Base-by-base conservation (phyloP, 2,888 invertebrate species). In the Atrina japonica region DNA sequence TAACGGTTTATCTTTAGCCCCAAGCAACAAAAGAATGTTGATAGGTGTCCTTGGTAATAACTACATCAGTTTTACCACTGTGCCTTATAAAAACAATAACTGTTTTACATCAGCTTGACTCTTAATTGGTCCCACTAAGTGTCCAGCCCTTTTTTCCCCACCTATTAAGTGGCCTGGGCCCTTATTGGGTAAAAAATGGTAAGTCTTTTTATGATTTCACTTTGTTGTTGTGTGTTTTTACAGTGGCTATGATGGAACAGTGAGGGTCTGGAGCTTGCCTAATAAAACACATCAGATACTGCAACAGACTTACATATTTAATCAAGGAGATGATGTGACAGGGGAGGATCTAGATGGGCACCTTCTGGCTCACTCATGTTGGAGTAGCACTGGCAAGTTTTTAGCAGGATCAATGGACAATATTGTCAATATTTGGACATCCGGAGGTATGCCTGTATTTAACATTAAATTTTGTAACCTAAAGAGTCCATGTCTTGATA, bases 221-320 rank as follows among this genome's bases (percentile, higher is more conserved):
- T 43, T n/a, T n/a, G n/a, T n/a, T 43, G 2, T 43, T 43, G 45
- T n/a, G 5, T 49, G 14, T 18, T 43, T 3, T 82, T 85, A 14
- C 83, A 92, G 93, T 83, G 93, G 93, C 0, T 92, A 92, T 84
- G 94, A 94, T 86, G 93, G 93, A n/a, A 93, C 93, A 1, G 92
- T 93, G 0, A 88, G 93, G 23, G 87, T 93, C 16, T 93, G 93
- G 94, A 88, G 84, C 53, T 88, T 91, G 53, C 89, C 92, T 6
- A 88, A 89, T 73, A 86, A 89, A 66, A 89, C 88, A 35, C 89
- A 90, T 68, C 87, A 88, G 69, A 87, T 88, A 67, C 87, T 93
- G 68, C 92, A 93, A 78, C 92, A 92, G 73, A 93, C 93, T 0
- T 88, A 93, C 72, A 91, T 93, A 11, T 93, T 93, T 82, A 91